These are phyloP conservation scores for Rosalia funebris DNA, from an alignment of 2,888 invertebrate species.

Conservation along the genomic window DNA sequence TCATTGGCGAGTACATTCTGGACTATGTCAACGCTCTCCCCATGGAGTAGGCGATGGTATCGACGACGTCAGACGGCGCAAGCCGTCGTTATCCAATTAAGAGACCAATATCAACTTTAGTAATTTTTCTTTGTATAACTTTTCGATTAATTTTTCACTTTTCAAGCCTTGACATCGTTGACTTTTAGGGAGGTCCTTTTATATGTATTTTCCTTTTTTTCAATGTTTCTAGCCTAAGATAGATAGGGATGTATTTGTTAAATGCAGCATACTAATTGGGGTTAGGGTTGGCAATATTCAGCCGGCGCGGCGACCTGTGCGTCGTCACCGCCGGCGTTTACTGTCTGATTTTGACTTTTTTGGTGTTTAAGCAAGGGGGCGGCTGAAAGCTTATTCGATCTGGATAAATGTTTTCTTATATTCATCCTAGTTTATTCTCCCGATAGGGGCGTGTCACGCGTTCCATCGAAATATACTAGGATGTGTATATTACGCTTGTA, in stretches of 20 bases:
- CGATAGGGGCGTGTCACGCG: conserved; percentile 24
- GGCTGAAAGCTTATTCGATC: conserved; percentile 58
- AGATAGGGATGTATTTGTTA: conserved; percentile 48
- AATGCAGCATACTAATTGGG: conserved; percentile 42
- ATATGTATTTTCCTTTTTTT: conserved; percentile 30
- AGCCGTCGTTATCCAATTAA: too few species aligned
- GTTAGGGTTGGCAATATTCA: conserved; percentile 27
- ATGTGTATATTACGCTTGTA: conserved; percentile 46
- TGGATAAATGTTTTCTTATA: conserved; percentile 45
- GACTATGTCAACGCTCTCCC: conserved; percentile 51
- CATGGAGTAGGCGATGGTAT: conserved; percentile 33
- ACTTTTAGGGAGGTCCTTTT: conserved; percentile 20
- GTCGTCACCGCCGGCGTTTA: neutral
- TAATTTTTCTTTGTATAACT: conserved; percentile 7
- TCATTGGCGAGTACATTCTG: conserved; percentile 52
- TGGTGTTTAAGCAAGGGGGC: conserved; percentile 62
- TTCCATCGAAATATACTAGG: conserved; percentile 40
- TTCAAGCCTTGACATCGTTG: neutral
- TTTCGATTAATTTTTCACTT: conserved; percentile 16
- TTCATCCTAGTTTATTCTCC: conserved; percentile 43
- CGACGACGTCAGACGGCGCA: too few species aligned
- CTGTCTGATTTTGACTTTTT: conserved; percentile 29
- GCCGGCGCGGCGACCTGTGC: conserved; percentile 1
- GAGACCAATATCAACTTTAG: conserved; percentile 35
- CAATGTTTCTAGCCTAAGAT: conserved; percentile 25